phyloP scores from a whole-genome alignment of 2,888 invertebrate genomes.

The Yponomeuta cagnagella region DNA sequence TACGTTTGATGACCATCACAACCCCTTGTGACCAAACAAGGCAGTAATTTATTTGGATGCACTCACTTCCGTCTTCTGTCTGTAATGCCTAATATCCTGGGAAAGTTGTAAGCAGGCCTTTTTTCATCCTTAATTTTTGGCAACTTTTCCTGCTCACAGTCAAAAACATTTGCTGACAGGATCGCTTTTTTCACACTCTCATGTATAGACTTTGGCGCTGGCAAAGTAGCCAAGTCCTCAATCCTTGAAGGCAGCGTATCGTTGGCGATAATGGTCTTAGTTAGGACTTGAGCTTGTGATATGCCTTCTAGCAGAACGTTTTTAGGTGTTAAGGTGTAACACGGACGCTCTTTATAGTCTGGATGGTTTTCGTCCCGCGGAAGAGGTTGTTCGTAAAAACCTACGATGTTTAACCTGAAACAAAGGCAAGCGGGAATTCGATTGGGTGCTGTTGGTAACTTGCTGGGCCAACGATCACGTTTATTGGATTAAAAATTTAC shows the following conservation, averaged over 20 bases:
- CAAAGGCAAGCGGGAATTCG: background rate
- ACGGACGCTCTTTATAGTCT: slow-evolving; percentile 78
- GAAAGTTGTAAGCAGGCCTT: slow-evolving; percentile 82
- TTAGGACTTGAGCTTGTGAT: slow-evolving; percentile 86
- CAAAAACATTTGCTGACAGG: slow-evolving; percentile 80
- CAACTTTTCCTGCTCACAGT: slow-evolving; percentile 86
- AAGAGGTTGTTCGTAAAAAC: slow-evolving; percentile 50
- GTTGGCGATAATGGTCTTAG: slow-evolving; percentile 82
- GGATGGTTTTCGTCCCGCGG: slow-evolving; percentile 77
- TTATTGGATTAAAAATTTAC: background rate
- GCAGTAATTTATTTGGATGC: background rate
- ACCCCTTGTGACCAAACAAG: background rate
- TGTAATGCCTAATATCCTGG: slow-evolving; percentile 85
- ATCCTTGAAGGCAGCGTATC: slow-evolving; percentile 78
- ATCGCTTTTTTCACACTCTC: slow-evolving; percentile 79
- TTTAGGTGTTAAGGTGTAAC: slow-evolving; percentile 75
- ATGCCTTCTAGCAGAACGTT: slow-evolving; percentile 83
- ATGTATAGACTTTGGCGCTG: slow-evolving; percentile 71
- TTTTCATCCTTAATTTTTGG: slow-evolving; percentile 82
- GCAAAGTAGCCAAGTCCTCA: slow-evolving; percentile 64
- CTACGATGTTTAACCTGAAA: slow-evolving; percentile 60
- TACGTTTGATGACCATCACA: no score
- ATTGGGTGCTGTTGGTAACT: no score
- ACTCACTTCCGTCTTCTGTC: slow-evolving; percentile 81
- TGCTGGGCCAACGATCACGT: no score